phyloP scores from a whole-genome alignment of 2,888 invertebrate species.

The Nasonovia ribisnigri region DNA sequence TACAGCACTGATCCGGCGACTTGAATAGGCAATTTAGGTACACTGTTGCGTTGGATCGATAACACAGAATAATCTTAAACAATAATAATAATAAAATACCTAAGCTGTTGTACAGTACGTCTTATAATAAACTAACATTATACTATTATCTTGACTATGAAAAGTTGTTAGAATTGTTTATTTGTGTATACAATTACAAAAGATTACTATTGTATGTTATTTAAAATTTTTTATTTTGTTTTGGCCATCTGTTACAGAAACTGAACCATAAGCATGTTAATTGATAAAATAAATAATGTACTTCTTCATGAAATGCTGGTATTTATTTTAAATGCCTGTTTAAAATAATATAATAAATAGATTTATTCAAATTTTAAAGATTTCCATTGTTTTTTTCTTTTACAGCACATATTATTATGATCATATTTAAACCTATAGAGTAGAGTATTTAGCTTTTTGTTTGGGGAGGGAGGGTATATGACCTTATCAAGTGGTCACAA shows the following conservation, averaged over 20 bases:
- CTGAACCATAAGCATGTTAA: background rate
- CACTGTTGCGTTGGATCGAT: constrained; percentile 32
- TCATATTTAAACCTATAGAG: background rate
- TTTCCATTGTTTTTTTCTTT: background rate
- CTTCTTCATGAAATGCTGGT: background rate
- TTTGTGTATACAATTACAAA: background rate
- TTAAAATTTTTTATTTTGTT: background rate
- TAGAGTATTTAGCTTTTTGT: too few species aligned
- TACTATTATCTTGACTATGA: background rate
- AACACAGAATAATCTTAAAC: background rate
- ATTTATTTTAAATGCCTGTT: background rate
- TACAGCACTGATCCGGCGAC: constrained; percentile 15
- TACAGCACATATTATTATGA: background rate
- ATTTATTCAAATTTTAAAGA: too few species aligned
- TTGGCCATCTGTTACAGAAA: background rate
- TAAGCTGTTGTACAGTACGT: background rate
- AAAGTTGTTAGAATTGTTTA: background rate
- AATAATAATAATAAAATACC: background rate
- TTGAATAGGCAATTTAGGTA: constrained; percentile 43
- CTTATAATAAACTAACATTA: background rate
- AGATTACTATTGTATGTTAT: background rate
- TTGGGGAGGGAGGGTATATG: too few species aligned
- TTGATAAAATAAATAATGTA: background rate
- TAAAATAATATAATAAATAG: too few species aligned
- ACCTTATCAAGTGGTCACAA: too few species aligned